Base-by-base conservation (phyloP, 2,797 vertebrate species). In the Anguilla anguilla region DNA sequence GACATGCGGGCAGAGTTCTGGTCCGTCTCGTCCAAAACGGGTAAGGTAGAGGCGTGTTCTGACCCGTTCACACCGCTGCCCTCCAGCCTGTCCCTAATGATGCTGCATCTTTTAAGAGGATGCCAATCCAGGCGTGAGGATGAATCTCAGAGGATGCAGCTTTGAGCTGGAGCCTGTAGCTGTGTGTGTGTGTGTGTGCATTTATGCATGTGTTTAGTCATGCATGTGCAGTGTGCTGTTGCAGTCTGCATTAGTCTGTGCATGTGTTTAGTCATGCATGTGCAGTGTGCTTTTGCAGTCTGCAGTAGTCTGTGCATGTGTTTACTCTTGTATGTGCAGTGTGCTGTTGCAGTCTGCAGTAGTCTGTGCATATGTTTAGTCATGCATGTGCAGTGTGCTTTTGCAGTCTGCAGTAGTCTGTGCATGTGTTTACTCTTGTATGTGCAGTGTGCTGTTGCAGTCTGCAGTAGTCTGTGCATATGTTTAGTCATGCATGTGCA, bases 1-100 rank as follows among this genome's bases (percentile, higher is more conserved):
- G 96, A 97, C 88, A 96, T 99, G 95, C 93, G 95, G 11, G 98
- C 97, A 0, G 98, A 99, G 89, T 98, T 98, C 91, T 99, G 98
- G 98, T 96, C 97, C 0, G 96, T 99, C 87, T 99, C 98, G 0
- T 95, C 98, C 88, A 98, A 97, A 95, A 97, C 97, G 35, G 98
- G 98, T 98, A 89, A 91, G 92, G 0, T 39, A 43, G 84, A 51
- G 19, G n/a, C 43, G 28, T 49, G 35, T 22, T 69, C 39, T n/a
- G 53, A 69, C 22, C 67, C 67, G 39, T 11, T 55, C 85, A 55
- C 51, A 0, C 13, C 15, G 46, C 49, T 25, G 82, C 17, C 46
- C 11, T 22, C 10, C 81, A 81, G 53, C 43, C 39, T 49, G 55
- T 39, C 39, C 39, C 39, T 39, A 39, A 39, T 39, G 39, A 39